phyloP scores from a whole-genome alignment of 2,888 invertebrate species.

The Acholoe squamosa region DNA sequence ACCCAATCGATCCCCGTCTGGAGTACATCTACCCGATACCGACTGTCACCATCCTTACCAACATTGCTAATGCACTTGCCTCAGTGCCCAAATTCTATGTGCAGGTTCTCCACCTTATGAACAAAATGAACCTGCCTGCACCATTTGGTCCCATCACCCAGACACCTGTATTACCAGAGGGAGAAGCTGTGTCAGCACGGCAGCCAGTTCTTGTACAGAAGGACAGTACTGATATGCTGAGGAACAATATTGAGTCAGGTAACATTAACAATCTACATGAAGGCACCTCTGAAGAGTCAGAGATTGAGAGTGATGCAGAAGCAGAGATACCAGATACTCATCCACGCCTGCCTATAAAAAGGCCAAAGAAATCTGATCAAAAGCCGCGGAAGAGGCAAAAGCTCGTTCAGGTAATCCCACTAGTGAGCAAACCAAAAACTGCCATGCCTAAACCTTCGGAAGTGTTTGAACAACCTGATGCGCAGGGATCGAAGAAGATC shows the following conservation, averaged over 20 bases:
- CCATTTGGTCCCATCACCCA: constrained; percentile 87
- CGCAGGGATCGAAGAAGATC: constrained; percentile 82
- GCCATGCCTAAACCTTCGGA: constrained; percentile 67
- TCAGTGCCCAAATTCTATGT: constrained; percentile 92
- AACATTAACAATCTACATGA: constrained; percentile 44
- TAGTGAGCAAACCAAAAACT: constrained; percentile 48
- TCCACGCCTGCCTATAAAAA: constrained; percentile 80
- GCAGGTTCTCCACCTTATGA: constrained; percentile 93
- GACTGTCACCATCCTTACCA: constrained; percentile 88
- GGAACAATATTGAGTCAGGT: constrained; percentile 22
- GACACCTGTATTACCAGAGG: constrained; percentile 68
- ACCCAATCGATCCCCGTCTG: constrained; percentile 81
- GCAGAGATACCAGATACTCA: constrained; percentile 70
- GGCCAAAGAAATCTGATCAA: constrained; percentile 66
- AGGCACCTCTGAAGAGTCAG: constrained; percentile 85
- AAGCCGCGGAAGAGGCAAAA: constrained; percentile 85
- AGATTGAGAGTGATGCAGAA: constrained; percentile 87
- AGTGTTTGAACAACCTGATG: constrained; percentile 83
- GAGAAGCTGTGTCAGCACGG: not conserved
- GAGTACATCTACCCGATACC: constrained; percentile 91
- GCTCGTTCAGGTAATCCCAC: constrained; percentile 65
- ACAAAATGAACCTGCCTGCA: constrained; percentile 94
- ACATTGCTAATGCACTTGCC: constrained; percentile 90
- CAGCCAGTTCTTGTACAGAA: not conserved
- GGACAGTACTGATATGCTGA: not conserved